Evolutionary conservation across 2,113 vertebrate species (phyloP).

Genomic region (Procavia capensis): DNA sequence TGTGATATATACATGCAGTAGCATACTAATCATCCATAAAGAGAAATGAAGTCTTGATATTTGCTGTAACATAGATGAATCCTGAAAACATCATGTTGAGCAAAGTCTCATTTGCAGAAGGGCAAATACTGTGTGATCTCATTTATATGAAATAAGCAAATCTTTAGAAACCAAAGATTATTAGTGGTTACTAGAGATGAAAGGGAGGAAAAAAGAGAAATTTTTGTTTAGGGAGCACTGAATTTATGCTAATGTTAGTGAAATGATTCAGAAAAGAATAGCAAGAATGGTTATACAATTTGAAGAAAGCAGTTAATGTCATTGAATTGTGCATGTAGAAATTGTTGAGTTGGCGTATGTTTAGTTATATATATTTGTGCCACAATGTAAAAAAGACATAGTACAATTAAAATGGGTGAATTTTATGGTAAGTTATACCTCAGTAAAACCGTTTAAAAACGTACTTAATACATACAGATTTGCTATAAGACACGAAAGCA

Average conservation of each 20-base stretch:
- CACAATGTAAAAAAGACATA: constrained; percentile 10
- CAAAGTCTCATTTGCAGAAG: background rate
- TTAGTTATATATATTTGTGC: background rate
- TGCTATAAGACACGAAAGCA: constrained; percentile 9
- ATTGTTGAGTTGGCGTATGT: background rate
- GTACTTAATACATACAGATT: constrained; percentile 37
- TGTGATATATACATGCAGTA: background rate
- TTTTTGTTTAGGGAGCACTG: background rate
- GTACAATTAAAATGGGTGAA: background rate
- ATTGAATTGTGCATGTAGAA: background rate
- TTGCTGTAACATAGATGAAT: background rate
- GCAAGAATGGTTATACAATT: background rate
- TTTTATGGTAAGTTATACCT: constrained; percentile 27
- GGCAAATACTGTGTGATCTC: background rate
- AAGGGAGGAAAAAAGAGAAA: background rate
- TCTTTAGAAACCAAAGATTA: background rate
- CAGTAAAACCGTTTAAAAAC: constrained; percentile 25
- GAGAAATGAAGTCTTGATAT: background rate
- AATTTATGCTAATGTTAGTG: background rate
- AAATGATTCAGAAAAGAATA: background rate
- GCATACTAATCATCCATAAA: background rate
- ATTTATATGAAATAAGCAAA: background rate
- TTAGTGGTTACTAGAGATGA: background rate
- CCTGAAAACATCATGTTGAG: background rate
- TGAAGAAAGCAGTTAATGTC: background rate